These are phyloP conservation scores for Gadopsis bispinosus DNA, from an alignment of 2,797 vertebrate genomes.

Conservation along the genomic window DNA sequence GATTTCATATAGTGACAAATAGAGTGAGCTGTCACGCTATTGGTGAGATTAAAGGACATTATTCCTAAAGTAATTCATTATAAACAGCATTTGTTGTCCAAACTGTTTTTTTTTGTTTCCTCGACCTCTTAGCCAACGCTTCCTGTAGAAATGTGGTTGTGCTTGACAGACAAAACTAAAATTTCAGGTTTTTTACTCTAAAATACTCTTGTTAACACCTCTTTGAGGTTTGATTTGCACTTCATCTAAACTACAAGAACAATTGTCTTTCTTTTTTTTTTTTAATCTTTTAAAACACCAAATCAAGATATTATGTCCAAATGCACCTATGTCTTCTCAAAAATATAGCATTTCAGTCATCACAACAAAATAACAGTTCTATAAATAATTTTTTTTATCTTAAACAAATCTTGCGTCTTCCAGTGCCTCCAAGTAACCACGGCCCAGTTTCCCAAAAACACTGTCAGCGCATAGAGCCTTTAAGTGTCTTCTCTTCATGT, in stretches of 20 bases:
- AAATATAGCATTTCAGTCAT: slow-evolving; percentile 96
- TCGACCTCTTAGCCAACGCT: slow-evolving; percentile 71
- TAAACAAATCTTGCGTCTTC: slow-evolving; percentile 72
- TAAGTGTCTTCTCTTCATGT: slow-evolving; percentile 66
- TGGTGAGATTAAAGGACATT: slow-evolving; percentile 75
- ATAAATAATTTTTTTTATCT: slow-evolving; percentile 82
- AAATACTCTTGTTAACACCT: slow-evolving; percentile 85
- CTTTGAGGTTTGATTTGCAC: slow-evolving; percentile 83
- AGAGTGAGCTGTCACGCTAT: slow-evolving; percentile 71
- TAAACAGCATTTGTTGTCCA: slow-evolving; percentile 75
- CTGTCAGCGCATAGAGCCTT: slow-evolving; percentile 63
- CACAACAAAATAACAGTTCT: slow-evolving; percentile 90
- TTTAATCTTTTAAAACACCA: slow-evolving; percentile 85
- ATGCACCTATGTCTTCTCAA: slow-evolving; percentile 89
- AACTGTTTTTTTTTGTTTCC: slow-evolving; percentile 61
- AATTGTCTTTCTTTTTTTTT: slow-evolving; percentile 77
- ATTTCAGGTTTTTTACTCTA: slow-evolving; percentile 85
- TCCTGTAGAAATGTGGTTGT: slow-evolving; percentile 89
- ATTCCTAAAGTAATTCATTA: slow-evolving; percentile 75
- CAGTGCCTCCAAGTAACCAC: slow-evolving; percentile 53
- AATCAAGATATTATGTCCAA: slow-evolving; percentile 88
- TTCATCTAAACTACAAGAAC: slow-evolving; percentile 87
- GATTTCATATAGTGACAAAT: slow-evolving; percentile 73
- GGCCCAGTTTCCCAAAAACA: slow-evolving; percentile 53
- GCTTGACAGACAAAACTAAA: slow-evolving; percentile 92